A percentile compares a stretch with the other conserved stretches of the same genome.
phyloP scores from a whole-genome alignment of 2,888 invertebrate genomes.

The Volucella inflata region DNA sequence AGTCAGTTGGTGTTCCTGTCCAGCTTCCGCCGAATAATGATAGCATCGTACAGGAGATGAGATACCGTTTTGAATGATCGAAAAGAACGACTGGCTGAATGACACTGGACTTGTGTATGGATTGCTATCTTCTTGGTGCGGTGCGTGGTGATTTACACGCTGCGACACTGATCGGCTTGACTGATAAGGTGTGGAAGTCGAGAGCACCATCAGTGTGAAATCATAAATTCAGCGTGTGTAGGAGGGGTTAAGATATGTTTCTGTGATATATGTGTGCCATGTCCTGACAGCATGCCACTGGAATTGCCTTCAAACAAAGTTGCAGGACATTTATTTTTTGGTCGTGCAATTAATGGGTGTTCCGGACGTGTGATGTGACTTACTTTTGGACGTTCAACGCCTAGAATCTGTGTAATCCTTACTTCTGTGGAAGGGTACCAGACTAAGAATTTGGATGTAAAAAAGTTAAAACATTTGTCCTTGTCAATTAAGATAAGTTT shows the following conservation, averaged over 20 bases:
- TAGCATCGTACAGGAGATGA: constrained; percentile 61
- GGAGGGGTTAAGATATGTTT: constrained; percentile 35
- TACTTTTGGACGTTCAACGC: constrained; percentile 37
- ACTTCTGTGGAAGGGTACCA: constrained; percentile 53
- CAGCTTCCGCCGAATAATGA: constrained; percentile 69
- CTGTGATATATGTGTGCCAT: constrained; percentile 26
- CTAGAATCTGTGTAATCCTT: constrained; percentile 16
- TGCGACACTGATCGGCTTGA: constrained; percentile 69
- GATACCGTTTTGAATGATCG: constrained; percentile 62
- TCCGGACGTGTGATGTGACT: constrained; percentile 63
- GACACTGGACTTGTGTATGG: constrained; percentile 2
- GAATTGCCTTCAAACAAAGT: constrained; percentile 20
- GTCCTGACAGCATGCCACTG: constrained; percentile 54
- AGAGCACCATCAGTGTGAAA: constrained; percentile 61
- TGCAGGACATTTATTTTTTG: constrained; percentile 38
- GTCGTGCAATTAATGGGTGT: constrained; percentile 68
- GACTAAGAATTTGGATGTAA: too few relatives aligned
- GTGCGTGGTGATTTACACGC: constrained; percentile 69
- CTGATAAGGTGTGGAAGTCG: constrained; percentile 65
- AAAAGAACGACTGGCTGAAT: constrained; percentile 35
- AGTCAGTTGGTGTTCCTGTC: constrained; percentile 56
- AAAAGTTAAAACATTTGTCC: too few relatives aligned
- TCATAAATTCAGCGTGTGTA: constrained; percentile 72
- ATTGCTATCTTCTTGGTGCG: constrained; percentile 46
- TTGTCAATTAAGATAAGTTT: too few relatives aligned